Evolutionary conservation across 1,140 invertebrate species (phyloP).

Genomic region (Drosophila mauritiana): DNA sequence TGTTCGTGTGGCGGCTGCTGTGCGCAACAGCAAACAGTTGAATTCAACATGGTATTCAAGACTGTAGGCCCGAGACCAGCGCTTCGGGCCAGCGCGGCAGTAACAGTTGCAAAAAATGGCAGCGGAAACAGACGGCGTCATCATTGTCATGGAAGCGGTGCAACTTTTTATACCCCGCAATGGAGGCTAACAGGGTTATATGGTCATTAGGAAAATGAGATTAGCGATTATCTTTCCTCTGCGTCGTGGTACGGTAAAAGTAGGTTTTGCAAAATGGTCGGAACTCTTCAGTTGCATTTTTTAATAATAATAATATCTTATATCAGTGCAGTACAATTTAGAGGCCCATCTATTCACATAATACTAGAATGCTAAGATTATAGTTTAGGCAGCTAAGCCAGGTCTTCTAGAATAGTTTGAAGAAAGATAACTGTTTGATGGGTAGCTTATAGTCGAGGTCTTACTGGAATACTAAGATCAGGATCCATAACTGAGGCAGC

Average conservation of each 20-base stretch:
- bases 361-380: too few relatives aligned
- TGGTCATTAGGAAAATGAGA: background rate
- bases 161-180: constrained; percentile 36
- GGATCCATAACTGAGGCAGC: too few relatives aligned
- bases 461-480: too few relatives aligned
- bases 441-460: background rate
- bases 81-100: constrained; percentile 36
- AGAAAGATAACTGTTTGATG: background rate
- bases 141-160: constrained; percentile 72
- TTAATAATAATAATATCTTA: too few relatives aligned
- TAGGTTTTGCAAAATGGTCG: too few relatives aligned
- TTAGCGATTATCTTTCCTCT: background rate
- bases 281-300: too few relatives aligned
- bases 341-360: too few relatives aligned
- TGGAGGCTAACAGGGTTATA: background rate
- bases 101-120: constrained; percentile 67
- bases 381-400: too few relatives aligned
- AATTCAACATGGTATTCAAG: constrained; percentile 38
- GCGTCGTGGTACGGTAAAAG: too few relatives aligned
- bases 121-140: constrained; percentile 71
- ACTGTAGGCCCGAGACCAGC: constrained; percentile 37
- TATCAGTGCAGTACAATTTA: too few relatives aligned
- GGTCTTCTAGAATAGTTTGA: too few relatives aligned
- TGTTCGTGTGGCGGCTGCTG: constrained; percentile 30
- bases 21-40: constrained; percentile 40